Conservation (phyloP, 2,888 invertebrate species). For the Eupithecia abbreviata region DNA sequence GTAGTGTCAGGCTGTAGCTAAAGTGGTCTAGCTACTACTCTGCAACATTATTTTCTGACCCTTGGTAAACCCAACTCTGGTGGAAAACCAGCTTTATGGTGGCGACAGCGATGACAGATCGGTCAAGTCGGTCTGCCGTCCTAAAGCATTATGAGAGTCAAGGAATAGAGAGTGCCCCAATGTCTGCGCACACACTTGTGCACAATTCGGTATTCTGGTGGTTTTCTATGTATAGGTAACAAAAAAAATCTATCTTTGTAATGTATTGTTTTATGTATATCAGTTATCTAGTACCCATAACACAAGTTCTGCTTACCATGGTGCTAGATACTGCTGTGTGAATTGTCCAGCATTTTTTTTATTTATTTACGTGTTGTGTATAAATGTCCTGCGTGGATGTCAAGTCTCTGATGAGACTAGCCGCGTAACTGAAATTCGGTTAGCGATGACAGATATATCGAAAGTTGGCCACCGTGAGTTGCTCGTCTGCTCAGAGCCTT, state of each 20-base stretch:
- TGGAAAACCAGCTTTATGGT: not conserved
- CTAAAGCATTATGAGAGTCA: not conserved
- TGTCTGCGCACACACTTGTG: not conserved
- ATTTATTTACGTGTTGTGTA: too few relatives aligned
- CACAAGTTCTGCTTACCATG: too few relatives aligned
- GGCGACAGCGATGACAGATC: not conserved
- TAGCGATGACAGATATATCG: not conserved
- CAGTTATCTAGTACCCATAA: too few relatives aligned
- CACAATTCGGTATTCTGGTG: not conserved
- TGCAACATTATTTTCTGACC: not conserved
- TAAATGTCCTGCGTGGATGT: too few relatives aligned
- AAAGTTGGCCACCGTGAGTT: not conserved
- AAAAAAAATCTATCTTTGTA: too few relatives aligned
- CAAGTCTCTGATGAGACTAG: too few relatives aligned
- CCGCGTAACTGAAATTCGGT: not conserved
- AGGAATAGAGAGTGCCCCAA: not conserved
- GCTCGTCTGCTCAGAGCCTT: conserved; percentile 11
- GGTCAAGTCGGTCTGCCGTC: not conserved
- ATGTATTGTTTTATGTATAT: too few relatives aligned
- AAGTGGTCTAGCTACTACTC: not conserved
- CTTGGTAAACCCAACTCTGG: not conserved
- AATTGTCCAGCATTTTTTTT: too few relatives aligned
- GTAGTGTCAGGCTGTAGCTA: too few relatives aligned
- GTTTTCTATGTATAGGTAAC: too few relatives aligned
- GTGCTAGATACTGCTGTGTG: too few relatives aligned